phyloP scores from a whole-genome alignment of 92 coral and sea anemone genomes.

The Zoanthus gigantus region DNA sequence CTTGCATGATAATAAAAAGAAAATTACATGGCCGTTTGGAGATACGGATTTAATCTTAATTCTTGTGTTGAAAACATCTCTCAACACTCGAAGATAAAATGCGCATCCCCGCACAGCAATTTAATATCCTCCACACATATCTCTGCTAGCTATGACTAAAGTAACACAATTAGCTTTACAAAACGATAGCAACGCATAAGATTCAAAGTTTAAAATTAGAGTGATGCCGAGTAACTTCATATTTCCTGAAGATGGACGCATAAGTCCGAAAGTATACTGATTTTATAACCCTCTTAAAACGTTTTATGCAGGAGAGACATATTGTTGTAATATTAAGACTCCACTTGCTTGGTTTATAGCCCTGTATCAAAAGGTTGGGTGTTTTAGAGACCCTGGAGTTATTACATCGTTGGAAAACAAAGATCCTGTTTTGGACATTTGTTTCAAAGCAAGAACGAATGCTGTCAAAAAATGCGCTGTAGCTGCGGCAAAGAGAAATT shows the following conservation, averaged over 20 bases:
- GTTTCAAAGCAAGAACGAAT: neutral
- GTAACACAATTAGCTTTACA: neutral
- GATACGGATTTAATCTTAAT: too few relatives aligned
- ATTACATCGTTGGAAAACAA: neutral
- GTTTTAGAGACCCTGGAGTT: neutral
- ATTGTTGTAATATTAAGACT: neutral
- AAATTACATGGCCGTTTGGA: too few relatives aligned
- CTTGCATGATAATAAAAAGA: too few relatives aligned
- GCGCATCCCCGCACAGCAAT: too few relatives aligned
- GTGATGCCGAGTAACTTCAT: neutral
- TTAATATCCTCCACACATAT: neutral
- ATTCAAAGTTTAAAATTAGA: too few relatives aligned
- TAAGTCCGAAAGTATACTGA: neutral
- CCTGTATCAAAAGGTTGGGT: neutral
- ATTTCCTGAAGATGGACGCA: neutral
- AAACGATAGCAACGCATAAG: neutral
- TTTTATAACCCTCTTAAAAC: neutral
- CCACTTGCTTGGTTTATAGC: neutral
- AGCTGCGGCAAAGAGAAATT: neutral
- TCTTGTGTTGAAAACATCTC: too few relatives aligned
- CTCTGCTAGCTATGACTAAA: neutral
- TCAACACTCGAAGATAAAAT: too few relatives aligned
- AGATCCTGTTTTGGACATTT: neutral
- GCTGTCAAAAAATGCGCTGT: neutral
- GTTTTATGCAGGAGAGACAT: neutral